A percentile compares a stretch with the other conserved stretches of the same genome.
These are phyloP conservation scores for Bombus affinis DNA, from an alignment of 1,140 invertebrate genomes.

Conservation along the genomic window DNA sequence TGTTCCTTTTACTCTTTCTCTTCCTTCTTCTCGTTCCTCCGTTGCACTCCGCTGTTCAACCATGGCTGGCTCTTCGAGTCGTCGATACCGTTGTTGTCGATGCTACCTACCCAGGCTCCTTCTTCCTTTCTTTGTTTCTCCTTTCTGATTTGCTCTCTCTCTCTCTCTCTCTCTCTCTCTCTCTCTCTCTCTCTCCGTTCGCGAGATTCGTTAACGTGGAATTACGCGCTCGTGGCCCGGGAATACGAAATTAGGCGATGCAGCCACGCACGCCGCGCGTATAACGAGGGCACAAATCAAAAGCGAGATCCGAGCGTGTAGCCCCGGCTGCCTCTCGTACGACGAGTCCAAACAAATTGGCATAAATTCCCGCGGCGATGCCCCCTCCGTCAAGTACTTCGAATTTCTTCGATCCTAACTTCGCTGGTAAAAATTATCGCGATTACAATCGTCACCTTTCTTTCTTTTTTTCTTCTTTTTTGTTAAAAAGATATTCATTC, in stretches of 20 bases:
- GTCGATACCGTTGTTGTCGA: slow-evolving; percentile 48
- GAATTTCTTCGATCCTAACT: slow-evolving; percentile 1
- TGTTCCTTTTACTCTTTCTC: slow-evolving; percentile 35
- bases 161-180: not conserved
- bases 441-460: not conserved
- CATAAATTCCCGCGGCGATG: slow-evolving; percentile 75
- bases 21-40: slow-evolving; percentile 42
- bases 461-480: too few species aligned
- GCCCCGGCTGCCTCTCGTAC: slow-evolving; percentile 49
- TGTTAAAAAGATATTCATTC: not conserved
- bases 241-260: slow-evolving; percentile 77
- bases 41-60: slow-evolving; percentile 46
- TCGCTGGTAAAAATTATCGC: slow-evolving; percentile 24
- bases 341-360: slow-evolving; percentile 77
- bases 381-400: not conserved
- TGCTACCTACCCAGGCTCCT: not conserved
- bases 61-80: not conserved
- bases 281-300: slow-evolving; percentile 79
- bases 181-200: slow-evolving; percentile 9
- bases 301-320: slow-evolving; percentile 65
- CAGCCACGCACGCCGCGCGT: slow-evolving; percentile 47
- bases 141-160: not conserved
- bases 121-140: not conserved
- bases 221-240: slow-evolving; percentile 69
- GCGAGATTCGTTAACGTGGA: slow-evolving; percentile 74